phyloP scores from a whole-genome alignment of 2,113 vertebrate species.

The Ameiurus melas region DNA sequence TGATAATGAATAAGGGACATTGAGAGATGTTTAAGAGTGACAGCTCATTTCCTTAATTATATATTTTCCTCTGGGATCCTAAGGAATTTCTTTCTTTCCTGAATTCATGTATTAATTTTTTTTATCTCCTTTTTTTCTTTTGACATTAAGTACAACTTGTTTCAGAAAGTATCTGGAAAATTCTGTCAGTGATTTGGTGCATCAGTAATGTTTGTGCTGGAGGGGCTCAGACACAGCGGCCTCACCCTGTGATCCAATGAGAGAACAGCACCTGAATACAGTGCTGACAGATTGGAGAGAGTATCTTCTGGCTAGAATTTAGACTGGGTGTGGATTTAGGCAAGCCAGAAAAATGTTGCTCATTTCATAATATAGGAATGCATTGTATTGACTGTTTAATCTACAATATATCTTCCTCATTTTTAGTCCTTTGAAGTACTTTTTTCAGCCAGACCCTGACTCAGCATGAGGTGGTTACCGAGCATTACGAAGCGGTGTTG shows the following conservation, averaged over 20 bases:
- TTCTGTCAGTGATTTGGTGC: not conserved
- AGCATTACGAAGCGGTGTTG: conserved; percentile 44
- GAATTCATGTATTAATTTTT: not conserved
- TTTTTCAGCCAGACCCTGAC: conserved; percentile 46
- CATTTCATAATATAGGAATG: conserved; percentile 17
- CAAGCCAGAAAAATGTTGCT: conserved; percentile 3
- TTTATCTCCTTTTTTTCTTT: conserved; percentile 1
- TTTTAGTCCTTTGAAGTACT: conserved; percentile 37
- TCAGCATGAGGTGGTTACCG: conserved; percentile 44
- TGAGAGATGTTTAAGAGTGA: not conserved
- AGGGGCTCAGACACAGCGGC: conserved; percentile 22
- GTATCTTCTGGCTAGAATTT: not conserved
- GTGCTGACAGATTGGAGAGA: conserved; percentile 42
- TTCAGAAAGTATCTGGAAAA: conserved; percentile 13
- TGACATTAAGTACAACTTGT: not conserved
- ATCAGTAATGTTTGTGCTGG: conserved; percentile 27
- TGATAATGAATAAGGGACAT: not conserved
- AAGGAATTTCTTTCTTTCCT: not conserved
- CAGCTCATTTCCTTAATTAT: conserved; percentile 54
- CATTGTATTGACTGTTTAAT: conserved; percentile 22
- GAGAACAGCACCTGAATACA: conserved; percentile 21
- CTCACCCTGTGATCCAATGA: conserved; percentile 16
- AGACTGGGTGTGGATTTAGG: conserved; percentile 5
- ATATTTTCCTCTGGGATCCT: conserved; percentile 56
- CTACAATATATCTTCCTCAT: conserved; percentile 14